These are phyloP conservation scores for Numida meleagris DNA, from an alignment of 2,113 vertebrate genomes.

Conservation along the genomic window DNA sequence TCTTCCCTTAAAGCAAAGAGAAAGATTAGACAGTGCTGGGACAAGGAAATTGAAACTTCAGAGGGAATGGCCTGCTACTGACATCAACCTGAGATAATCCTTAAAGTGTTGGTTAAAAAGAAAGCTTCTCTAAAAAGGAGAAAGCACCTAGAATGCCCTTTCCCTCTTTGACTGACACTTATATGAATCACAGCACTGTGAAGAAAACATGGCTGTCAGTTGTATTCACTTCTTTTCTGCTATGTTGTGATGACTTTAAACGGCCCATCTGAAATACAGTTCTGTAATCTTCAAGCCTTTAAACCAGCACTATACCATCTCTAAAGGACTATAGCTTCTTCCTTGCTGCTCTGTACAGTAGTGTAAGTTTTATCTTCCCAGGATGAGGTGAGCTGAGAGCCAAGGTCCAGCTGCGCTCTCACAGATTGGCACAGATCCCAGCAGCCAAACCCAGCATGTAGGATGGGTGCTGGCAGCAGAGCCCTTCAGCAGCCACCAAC, in stretches of 20 bases:
- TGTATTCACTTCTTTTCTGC: neutral
- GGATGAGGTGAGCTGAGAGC: neutral
- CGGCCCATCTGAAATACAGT: neutral
- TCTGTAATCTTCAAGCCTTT: neutral
- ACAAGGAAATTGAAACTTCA: neutral
- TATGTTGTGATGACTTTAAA: neutral
- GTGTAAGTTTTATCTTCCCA: neutral
- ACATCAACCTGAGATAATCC: neutral
- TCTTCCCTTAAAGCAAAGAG: neutral
- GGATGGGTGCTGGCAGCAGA: neutral
- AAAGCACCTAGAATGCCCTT: neutral
- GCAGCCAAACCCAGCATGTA: rapidly evolving
- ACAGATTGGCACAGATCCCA: rapidly evolving
- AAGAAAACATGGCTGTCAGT: neutral
- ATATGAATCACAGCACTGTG: neutral
- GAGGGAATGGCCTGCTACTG: neutral
- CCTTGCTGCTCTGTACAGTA: neutral
- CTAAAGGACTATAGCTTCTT: neutral
- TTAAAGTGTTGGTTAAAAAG: neutral
- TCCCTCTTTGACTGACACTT: neutral
- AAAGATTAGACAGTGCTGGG: neutral
- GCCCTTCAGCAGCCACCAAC: neutral
- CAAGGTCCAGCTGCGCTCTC: neutral
- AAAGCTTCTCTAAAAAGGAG: neutral
- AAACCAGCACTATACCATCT: neutral